Evolutionary conservation across 2,888 invertebrate species (phyloP).

Genomic region (Hydrotaea diabolus): DNA sequence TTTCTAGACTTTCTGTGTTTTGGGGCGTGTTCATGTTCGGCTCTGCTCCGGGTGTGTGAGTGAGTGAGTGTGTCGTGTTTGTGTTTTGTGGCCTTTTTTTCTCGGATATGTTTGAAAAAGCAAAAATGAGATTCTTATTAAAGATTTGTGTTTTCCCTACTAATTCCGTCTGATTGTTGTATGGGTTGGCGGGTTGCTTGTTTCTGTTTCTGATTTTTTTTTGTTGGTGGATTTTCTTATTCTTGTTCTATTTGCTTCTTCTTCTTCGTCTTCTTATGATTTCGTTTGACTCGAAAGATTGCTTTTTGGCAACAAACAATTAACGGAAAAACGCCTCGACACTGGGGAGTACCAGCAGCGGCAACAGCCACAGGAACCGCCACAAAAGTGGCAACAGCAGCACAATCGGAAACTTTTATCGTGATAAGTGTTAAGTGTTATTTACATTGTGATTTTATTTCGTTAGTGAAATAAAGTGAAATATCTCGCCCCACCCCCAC

Average conservation of each 20-base stretch:
- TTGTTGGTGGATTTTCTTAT: too few relatives aligned
- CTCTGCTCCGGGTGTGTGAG: too few relatives aligned
- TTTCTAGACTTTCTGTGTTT: background rate
- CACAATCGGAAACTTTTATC: slow-evolving; percentile 46
- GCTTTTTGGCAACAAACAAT: slow-evolving; percentile 45
- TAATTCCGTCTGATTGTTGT: slow-evolving; percentile 44
- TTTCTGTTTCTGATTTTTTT: background rate
- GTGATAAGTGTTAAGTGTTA: slow-evolving; percentile 46
- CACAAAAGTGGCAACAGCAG: slow-evolving; percentile 4
- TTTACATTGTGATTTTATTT: slow-evolving; percentile 43
- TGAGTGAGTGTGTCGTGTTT: background rate
- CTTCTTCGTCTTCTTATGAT: background rate
- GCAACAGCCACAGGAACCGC: background rate
- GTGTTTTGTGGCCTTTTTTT: background rate
- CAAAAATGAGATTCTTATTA: slow-evolving; percentile 30
- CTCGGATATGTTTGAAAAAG: slow-evolving; percentile 8
- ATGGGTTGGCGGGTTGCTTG: background rate
- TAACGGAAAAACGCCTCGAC: slow-evolving; percentile 38
- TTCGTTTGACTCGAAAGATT: background rate
- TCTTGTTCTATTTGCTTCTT: background rate
- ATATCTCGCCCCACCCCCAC: too few relatives aligned
- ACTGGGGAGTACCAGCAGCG: slow-evolving; percentile 2
- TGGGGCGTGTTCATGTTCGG: too few relatives aligned
- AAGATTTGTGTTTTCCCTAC: slow-evolving; percentile 34
- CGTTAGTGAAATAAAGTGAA: slow-evolving; percentile 30